phyloP scores from a whole-genome alignment of 2,797 vertebrate species.

The Chelidonichthys spinosus region DNA sequence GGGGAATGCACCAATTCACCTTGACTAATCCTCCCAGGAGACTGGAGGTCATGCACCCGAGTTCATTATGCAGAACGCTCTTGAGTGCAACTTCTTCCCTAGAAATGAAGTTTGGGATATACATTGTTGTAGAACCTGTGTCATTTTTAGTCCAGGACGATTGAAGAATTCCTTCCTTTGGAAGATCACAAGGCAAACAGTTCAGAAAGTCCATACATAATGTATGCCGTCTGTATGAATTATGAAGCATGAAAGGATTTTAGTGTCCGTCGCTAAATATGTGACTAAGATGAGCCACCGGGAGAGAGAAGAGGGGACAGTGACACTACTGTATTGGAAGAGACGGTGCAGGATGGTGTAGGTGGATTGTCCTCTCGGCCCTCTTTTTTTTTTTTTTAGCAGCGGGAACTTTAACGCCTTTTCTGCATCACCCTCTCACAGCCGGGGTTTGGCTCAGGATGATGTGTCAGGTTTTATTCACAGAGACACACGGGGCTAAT shows the following conservation, averaged over 20 bases:
- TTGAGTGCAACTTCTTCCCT: not conserved
- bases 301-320: slow-evolving; percentile 34
- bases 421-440: slow-evolving; percentile 21
- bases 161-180: not conserved
- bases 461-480: not conserved
- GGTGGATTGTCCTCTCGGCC: slow-evolving; percentile 23
- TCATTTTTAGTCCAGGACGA: not conserved
- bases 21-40: slow-evolving; percentile 11
- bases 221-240: slow-evolving; percentile 80
- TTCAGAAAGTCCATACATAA: slow-evolving; percentile 78
- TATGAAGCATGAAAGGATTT: slow-evolving; percentile 82
- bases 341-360: slow-evolving; percentile 33
- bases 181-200: slow-evolving; percentile 78
- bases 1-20: slow-evolving; percentile 38
- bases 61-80: not conserved
- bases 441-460: slow-evolving; percentile 21
- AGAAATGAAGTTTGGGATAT: not conserved
- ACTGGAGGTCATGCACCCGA: slow-evolving; percentile 46
- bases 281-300: slow-evolving; percentile 60
- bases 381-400: slow-evolving; percentile 30
- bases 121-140: not conserved
- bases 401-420: slow-evolving; percentile 12
- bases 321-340: slow-evolving; percentile 15
- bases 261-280: slow-evolving; percentile 77
- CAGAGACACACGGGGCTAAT: not conserved